Evolutionary conservation across 2,888 invertebrate genomes (phyloP).

Genomic region (Caenorhabditis angaria): DNA sequence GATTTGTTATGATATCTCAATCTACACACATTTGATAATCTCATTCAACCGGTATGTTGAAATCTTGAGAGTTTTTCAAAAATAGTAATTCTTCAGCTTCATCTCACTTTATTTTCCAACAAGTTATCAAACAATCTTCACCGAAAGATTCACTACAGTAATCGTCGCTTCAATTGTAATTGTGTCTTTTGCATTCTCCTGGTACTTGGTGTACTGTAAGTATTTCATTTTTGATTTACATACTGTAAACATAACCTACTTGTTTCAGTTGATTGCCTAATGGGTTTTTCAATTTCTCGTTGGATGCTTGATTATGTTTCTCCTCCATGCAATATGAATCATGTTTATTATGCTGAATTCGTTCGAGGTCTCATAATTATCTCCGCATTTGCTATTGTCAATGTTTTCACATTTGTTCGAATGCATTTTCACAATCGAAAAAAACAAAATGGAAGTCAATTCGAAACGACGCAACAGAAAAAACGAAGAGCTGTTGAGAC

Average conservation of each 20-base stretch:
- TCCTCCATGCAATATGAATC: conserved; percentile 39
- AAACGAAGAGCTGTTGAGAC: conserved; percentile 49
- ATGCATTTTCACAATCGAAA: conserved; percentile 53
- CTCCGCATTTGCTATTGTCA: conserved; percentile 47
- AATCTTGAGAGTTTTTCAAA: neutral
- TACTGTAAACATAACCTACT: too few species aligned
- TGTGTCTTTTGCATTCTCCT: conserved; percentile 42
- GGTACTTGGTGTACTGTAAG: conserved; percentile 38
- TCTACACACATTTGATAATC: conserved; percentile 55
- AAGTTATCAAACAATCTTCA: conserved; percentile 50
- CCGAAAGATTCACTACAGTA: conserved; percentile 45
- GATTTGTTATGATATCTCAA: conserved; percentile 57
- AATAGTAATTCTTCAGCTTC: conserved; percentile 37
- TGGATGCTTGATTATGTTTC: conserved; percentile 57
- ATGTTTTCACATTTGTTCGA: conserved; percentile 46
- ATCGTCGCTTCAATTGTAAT: conserved; percentile 38
- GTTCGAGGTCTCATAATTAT: conserved; percentile 51
- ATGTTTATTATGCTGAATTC: conserved; percentile 54
- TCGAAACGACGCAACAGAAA: conserved; percentile 45
- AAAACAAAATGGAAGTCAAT: conserved; percentile 35
- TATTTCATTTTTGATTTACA: neutral
- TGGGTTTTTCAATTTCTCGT: conserved; percentile 50
- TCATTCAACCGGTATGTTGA: conserved; percentile 46
- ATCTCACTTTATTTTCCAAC: conserved; percentile 59
- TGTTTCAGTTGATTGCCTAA: conserved; percentile 47